Percentiles rank a stretch among this genome's conserved stretches.
Evolutionary conservation across 2,888 invertebrate species (phyloP).

Genomic region (Zhuqinia jingwanae): DNA sequence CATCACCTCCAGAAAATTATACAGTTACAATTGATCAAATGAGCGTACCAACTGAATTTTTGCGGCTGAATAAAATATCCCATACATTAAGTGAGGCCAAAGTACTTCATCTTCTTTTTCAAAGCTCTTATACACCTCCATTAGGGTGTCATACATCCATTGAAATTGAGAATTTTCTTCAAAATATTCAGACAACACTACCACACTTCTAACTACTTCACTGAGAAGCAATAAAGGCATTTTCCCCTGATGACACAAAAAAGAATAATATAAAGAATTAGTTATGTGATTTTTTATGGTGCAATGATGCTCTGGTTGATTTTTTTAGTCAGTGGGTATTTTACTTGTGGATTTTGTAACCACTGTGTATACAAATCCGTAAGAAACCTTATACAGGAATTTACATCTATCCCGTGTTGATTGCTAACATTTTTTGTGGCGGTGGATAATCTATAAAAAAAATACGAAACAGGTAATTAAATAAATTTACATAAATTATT

Average conservation of each 20-base stretch:
- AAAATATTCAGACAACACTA: slow-evolving; percentile 89
- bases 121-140: slow-evolving; percentile 85
- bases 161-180: slow-evolving; percentile 88
- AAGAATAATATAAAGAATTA: no score
- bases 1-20: neutral
- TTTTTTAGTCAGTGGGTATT: no score
- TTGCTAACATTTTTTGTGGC: slow-evolving; percentile 79
- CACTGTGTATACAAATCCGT: slow-evolving; percentile 94
- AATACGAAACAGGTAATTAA: neutral
- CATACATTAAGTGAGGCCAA: slow-evolving; percentile 86
- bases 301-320: no score
- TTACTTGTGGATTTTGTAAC: slow-evolving; percentile 84
- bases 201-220: slow-evolving; percentile 83
- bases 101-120: slow-evolving; percentile 89
- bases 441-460: slow-evolving; percentile 77
- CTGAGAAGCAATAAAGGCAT: slow-evolving; percentile 80
- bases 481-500: no score
- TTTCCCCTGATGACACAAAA: no score
- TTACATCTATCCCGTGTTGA: slow-evolving; percentile 89
- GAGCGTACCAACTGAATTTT: slow-evolving; percentile 73
- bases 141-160: slow-evolving; percentile 89
- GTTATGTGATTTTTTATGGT: no score
- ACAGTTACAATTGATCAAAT: neutral
- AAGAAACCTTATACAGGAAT: slow-evolving; percentile 95
- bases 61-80: slow-evolving; percentile 86